Conservation (phyloP, 2,797 vertebrate genomes). For the Poeciliopsis turneri region DNA sequence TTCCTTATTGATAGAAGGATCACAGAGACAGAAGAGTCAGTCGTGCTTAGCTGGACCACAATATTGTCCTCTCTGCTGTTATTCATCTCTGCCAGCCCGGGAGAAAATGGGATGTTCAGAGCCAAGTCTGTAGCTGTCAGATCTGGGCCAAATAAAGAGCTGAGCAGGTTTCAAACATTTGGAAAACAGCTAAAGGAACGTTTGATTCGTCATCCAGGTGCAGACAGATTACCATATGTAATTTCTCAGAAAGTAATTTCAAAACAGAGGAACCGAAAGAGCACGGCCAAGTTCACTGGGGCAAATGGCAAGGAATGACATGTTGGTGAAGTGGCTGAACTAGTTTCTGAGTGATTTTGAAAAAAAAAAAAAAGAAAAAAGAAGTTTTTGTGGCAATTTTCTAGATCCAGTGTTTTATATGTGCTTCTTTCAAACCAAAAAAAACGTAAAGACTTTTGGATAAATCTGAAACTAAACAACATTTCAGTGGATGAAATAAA, state of each 20-base stretch:
- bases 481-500: neutral
- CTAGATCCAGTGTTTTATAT: neutral
- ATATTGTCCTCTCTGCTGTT: slow-evolving; percentile 70
- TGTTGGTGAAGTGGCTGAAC: slow-evolving; percentile 38
- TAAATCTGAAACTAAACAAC: neutral
- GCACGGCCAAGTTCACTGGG: neutral
- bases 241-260: slow-evolving; percentile 22
- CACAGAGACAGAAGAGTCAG: slow-evolving; percentile 75
- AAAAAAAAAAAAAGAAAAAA: neutral
- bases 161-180: slow-evolving; percentile 77
- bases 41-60: slow-evolving; percentile 70
- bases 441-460: neutral
- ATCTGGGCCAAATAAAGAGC: slow-evolving; percentile 69
- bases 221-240: slow-evolving; percentile 45
- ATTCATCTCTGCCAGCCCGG: slow-evolving; percentile 68
- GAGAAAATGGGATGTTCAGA: slow-evolving; percentile 69
- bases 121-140: slow-evolving; percentile 74
- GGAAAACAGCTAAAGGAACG: slow-evolving; percentile 62
- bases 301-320: slow-evolving; percentile 33
- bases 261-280: slow-evolving; percentile 25
- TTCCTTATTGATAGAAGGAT: slow-evolving; percentile 80
- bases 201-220: slow-evolving; percentile 72
- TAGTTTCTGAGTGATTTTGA: slow-evolving; percentile 34
- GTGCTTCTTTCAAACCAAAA: neutral
- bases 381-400: slow-evolving; percentile 1